Base-by-base conservation (phyloP, 2,797 vertebrate species). In the Mormyrops attenuatus region DNA sequence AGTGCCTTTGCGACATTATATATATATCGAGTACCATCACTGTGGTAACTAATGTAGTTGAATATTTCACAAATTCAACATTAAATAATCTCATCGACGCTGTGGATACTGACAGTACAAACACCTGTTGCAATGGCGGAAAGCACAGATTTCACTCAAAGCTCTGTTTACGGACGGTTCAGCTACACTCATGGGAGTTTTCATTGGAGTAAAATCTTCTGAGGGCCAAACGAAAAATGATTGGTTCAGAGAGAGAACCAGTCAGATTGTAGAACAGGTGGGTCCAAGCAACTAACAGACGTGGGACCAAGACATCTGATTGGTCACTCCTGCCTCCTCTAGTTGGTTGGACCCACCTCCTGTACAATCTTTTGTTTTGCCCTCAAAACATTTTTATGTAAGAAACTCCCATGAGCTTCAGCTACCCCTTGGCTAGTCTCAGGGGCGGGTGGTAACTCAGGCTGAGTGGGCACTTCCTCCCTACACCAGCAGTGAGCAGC, bases 11-110 rank as follows among this genome's bases (percentile, higher is more conserved):
- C 73, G 20, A 80, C 26, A 30, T 30, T 30, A 30, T 30, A 30
- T 41, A 63, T 63, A 66, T 66, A 66, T 60, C 1, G 38, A 80
- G 41, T 80, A 80, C 73, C 73, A 80, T 41, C 73, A 44, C 38
- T 47, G 73, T 80, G 73, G 73, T 80, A 80, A 80, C 41, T 80
- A 73, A 73, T 73, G 66, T 38, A 80, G 73, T 80, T 80, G 73
- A 80, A 80, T 8, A 80, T 80, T n/a, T 80, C 73, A 80, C 38
- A 80, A 80, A 80, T 80, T 47, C 73, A 80, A 80, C 73, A 47
- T 80, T 80, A 80, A 80, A 80, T 80, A 80, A 80, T 47, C 73
- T 80, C 73, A 80, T n/a, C 2, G 0, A 44, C 17, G 38, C 73
- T 80, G 73, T 80, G 73, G 41, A 80, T 20, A 41, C 38, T 41